Percentiles rank a stretch among this genome's conserved stretches.
Conservation (phyloP, 2,797 vertebrate genomes). For the Acipenser oxyrinchus region DNA sequence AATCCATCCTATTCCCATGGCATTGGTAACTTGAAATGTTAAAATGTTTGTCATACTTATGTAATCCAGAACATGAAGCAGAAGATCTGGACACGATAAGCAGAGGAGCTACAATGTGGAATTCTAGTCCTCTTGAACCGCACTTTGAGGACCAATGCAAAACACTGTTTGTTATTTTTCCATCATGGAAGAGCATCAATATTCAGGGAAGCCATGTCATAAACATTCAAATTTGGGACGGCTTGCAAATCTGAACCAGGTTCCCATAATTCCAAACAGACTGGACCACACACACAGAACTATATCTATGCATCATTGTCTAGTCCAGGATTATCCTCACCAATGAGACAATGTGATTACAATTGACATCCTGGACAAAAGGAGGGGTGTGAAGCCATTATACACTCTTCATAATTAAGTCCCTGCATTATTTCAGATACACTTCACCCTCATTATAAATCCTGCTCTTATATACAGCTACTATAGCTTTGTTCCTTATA, state of each 20-base stretch:
- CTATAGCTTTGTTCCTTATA: constrained; percentile 1
- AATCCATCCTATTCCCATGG: no score
- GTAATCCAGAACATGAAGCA: no score
- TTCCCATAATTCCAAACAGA: constrained; percentile 21
- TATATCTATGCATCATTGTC: constrained; percentile 21
- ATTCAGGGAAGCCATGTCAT: constrained; percentile 17
- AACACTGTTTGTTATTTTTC: constrained; percentile 3
- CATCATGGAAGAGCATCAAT: constrained; percentile 19
- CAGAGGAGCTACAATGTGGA: no score
- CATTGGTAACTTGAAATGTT: no score
- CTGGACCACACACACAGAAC: constrained; percentile 22
- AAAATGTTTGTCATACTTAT: no score
- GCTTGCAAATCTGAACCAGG: constrained; percentile 14
- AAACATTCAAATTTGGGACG: constrained; percentile 23
- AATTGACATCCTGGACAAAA: constrained; percentile 10
- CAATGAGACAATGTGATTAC: constrained; percentile 18
- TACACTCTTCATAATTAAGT: background rate
- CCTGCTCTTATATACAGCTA: background rate
- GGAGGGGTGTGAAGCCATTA: constrained; percentile 3
- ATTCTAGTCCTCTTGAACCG: no score
- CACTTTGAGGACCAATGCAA: background rate
- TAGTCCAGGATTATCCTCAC: constrained; percentile 19
- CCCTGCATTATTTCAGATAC: constrained; percentile 3
- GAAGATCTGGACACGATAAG: no score
- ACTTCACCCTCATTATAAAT: constrained; percentile 4